Conservation (phyloP, 2,797 vertebrate genomes). For the Malurus splendens region DNA sequence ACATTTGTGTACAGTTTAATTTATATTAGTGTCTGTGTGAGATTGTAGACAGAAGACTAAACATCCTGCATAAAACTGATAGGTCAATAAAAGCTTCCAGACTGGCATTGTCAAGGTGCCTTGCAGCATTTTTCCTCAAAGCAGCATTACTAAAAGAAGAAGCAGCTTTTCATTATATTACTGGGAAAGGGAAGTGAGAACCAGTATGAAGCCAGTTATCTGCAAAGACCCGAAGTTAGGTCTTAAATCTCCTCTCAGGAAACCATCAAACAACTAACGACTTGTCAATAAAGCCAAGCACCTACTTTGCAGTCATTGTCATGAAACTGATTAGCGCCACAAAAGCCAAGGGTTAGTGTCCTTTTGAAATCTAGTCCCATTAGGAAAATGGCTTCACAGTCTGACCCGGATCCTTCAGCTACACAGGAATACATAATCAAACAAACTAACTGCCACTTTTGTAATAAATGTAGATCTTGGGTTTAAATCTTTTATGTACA, state of each 20-base stretch:
- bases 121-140: constrained; percentile 10
- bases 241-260: not conserved
- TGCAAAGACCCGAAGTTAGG: not conserved
- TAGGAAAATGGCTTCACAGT: not conserved
- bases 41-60: not conserved
- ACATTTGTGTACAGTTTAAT: not conserved
- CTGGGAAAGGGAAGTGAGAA: not conserved
- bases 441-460: not conserved
- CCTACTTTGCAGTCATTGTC: not conserved
- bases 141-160: not conserved
- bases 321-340: not conserved
- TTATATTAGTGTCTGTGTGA: not conserved
- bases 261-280: not conserved
- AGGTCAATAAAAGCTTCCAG: not conserved
- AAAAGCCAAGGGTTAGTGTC: not conserved
- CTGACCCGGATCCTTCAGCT: not conserved
- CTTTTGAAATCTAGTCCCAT: not conserved
- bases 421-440: not conserved
- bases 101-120: not conserved
- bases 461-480: not conserved
- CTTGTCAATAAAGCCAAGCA: not conserved
- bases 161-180: not conserved
- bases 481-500: not conserved
- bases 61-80: not conserved
- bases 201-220: not conserved